These are phyloP conservation scores for Sphaerophoria rueppellii DNA, from an alignment of 2,888 invertebrate species.

Conservation along the genomic window DNA sequence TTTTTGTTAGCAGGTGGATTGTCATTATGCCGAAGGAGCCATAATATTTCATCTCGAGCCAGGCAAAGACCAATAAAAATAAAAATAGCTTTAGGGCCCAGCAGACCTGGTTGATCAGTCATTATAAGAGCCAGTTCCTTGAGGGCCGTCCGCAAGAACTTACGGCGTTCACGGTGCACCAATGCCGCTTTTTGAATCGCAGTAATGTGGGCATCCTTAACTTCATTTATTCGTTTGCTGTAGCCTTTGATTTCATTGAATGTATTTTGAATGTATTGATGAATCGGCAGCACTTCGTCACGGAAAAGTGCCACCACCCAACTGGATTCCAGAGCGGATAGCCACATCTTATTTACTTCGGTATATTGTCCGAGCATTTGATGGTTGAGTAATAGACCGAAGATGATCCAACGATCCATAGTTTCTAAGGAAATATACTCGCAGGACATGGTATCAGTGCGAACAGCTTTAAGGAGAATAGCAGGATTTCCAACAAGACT, in stretches of 20 bases:
- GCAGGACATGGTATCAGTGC: slow-evolving; percentile 98
- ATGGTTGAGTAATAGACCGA: slow-evolving; percentile 96
- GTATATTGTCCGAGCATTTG: slow-evolving; percentile 91
- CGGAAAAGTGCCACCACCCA: slow-evolving; percentile 97
- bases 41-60: slow-evolving; percentile 97
- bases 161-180: slow-evolving; percentile 96
- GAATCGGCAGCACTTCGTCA: slow-evolving; percentile 98
- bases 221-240: slow-evolving; percentile 95
- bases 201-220: slow-evolving; percentile 96
- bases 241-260: slow-evolving; percentile 98
- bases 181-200: slow-evolving; percentile 95
- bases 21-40: slow-evolving; percentile 97
- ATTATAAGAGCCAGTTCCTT: slow-evolving; percentile 97
- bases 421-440: slow-evolving; percentile 97
- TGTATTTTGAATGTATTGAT: slow-evolving; percentile 94
- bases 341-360: slow-evolving; percentile 94
- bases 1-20: slow-evolving; percentile 95
- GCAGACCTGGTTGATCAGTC: slow-evolving; percentile 96
- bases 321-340: slow-evolving; percentile 94
- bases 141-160: slow-evolving; percentile 96
- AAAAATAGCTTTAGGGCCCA: slow-evolving; percentile 98
- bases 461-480: slow-evolving; percentile 96
- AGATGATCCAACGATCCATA: slow-evolving; percentile 98
- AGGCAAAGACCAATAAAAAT: slow-evolving; percentile 98
- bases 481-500: slow-evolving; percentile 97